Percentiles rank a stretch among this genome's conserved stretches.
These are phyloP conservation scores for Lepidocyrtinus sp. DNA, from an alignment of 2,888 invertebrate species.

Conservation along the genomic window DNA sequence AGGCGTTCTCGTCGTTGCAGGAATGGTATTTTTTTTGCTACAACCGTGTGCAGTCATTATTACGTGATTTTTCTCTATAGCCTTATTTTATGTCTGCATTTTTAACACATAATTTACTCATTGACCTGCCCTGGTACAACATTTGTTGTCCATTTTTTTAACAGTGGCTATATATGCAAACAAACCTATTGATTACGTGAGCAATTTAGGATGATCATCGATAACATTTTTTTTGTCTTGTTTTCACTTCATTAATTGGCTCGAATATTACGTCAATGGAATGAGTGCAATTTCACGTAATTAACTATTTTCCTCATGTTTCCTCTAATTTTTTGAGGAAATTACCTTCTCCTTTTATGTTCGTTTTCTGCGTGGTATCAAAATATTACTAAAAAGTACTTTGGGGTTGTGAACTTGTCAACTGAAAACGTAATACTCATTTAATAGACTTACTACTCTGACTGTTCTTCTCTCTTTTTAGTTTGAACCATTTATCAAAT, in stretches of 20 bases:
- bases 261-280: conserved; percentile 2
- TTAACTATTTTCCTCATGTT: background rate
- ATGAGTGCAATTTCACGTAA: background rate
- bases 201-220: no score
- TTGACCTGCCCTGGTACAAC: conserved; percentile 53
- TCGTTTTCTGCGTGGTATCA: background rate
- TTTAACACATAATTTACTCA: background rate
- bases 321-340: background rate
- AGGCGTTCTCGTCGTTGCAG: conserved; percentile 16
- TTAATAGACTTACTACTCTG: conserved; percentile 36
- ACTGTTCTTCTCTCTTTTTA: background rate
- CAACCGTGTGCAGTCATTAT: background rate
- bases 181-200: no score
- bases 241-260: background rate
- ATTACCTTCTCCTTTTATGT: background rate
- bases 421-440: conserved; percentile 51
- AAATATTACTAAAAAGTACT: background rate
- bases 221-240: no score
- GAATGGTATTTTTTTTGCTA: background rate
- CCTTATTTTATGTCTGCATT: background rate
- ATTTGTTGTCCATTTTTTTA: conserved; percentile 28
- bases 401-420: conserved; percentile 29
- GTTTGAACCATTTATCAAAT: background rate
- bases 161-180: no score
- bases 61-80: background rate